Percentiles rank a stretch among this genome's conserved stretches.
phyloP scores from a whole-genome alignment of 2,113 vertebrate species.

The Lagopus leucura region DNA sequence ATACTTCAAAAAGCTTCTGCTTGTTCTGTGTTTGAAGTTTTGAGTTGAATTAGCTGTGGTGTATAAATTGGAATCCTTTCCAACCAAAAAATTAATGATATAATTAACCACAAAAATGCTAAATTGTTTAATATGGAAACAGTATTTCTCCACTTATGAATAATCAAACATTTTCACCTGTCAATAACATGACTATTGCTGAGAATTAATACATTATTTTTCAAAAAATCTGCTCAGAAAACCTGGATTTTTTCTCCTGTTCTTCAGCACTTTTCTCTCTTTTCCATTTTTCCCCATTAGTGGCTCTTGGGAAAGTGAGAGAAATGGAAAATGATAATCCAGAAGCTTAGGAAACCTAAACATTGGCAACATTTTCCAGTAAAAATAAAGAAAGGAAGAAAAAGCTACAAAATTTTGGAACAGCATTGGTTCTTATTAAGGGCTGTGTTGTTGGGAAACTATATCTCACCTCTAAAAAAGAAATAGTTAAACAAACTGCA shows the following conservation, averaged over 20 bases:
- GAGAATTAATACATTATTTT: neutral
- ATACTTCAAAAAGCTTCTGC: neutral
- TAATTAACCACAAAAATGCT: neutral
- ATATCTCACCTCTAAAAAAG: constrained; percentile 34
- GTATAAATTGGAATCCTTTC: neutral
- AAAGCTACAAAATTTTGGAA: neutral
- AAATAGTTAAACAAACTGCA: constrained; percentile 40
- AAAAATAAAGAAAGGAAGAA: neutral
- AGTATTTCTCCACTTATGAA: neutral
- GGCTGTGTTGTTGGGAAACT: neutral
- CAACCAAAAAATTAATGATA: neutral
- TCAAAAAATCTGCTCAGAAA: neutral
- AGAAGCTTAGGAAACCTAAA: neutral
- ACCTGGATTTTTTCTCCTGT: fast-evolving
- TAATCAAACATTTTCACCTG: neutral
- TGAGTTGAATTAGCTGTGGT: neutral
- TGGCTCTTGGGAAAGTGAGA: neutral
- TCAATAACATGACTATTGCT: neutral
- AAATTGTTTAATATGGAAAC: neutral
- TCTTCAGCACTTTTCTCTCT: neutral
- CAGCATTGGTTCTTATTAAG: neutral
- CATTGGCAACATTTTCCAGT: neutral
- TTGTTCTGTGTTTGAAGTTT: neutral
- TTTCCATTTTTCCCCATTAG: fast-evolving
- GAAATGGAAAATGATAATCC: neutral